Evolutionary conservation across 2,113 vertebrate species (phyloP).

Genomic region (Syrrhaptes paradoxus): DNA sequence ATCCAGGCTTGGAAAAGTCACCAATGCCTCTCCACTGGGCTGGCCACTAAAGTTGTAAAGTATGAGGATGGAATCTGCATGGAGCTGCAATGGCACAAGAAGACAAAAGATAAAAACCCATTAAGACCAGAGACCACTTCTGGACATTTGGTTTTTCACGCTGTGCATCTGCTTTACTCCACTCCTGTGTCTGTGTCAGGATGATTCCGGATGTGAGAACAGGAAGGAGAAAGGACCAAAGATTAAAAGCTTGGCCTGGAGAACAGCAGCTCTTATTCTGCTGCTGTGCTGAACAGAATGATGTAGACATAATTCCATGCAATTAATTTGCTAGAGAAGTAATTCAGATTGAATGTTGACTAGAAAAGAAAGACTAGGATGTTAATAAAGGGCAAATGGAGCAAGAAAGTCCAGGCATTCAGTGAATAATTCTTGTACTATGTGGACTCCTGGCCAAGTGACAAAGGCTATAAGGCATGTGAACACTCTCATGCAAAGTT

Average conservation of each 20-base stretch:
- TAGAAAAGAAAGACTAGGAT: not conserved
- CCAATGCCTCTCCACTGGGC: conserved; percentile 88
- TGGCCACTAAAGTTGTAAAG: conserved; percentile 89
- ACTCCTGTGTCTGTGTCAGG: not conserved
- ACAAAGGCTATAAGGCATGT: not conserved
- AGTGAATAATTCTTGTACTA: not conserved
- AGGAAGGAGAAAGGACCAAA: not conserved
- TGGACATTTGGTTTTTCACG: not conserved
- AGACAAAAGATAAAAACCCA: not conserved
- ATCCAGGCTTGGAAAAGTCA: conserved; percentile 88
- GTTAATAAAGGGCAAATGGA: not conserved
- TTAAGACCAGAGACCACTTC: not conserved
- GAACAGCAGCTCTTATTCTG: not conserved
- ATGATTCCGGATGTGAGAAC: not conserved
- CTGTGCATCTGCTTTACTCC: not conserved
- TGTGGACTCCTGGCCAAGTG: not conserved
- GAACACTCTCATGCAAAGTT: not conserved
- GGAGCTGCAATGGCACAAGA: conserved; percentile 77
- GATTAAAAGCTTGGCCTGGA: not conserved
- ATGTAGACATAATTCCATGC: not conserved
- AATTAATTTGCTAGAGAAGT: not conserved
- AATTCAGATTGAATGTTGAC: not conserved
- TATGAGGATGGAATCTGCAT: conserved; percentile 84
- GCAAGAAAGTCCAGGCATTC: not conserved
- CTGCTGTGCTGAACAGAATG: not conserved